These are phyloP conservation scores for Hippopotamus amphibius DNA, from an alignment of 2,113 vertebrate species.

Conservation along the genomic window DNA sequence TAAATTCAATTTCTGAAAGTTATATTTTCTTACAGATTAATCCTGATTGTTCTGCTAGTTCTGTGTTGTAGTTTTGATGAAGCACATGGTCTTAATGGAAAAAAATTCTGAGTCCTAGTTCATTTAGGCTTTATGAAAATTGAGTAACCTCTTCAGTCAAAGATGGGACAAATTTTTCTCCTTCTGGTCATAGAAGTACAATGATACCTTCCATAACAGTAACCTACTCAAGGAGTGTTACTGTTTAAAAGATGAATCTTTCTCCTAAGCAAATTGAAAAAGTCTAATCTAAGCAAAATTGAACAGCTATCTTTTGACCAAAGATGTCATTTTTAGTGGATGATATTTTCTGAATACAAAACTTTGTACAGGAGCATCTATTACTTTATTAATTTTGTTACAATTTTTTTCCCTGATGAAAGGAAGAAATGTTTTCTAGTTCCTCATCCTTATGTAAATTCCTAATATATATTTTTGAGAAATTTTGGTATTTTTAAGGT, in stretches of 20 bases:
- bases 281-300: slow-evolving; percentile 38
- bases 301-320: slow-evolving; percentile 52
- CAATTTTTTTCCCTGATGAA: background rate
- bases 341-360: slow-evolving; percentile 45
- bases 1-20: background rate
- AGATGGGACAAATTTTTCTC: slow-evolving; percentile 48
- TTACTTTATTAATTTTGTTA: slow-evolving; percentile 43
- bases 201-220: background rate
- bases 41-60: background rate
- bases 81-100: background rate
- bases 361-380: background rate
- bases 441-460: background rate
- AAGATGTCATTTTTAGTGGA: slow-evolving; percentile 54
- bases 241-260: slow-evolving; percentile 65
- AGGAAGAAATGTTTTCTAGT: slow-evolving; percentile 28
- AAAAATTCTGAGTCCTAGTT: slow-evolving; percentile 46
- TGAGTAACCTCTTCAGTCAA: slow-evolving; percentile 53
- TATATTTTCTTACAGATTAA: slow-evolving; percentile 29
- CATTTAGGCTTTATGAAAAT: slow-evolving; percentile 68
- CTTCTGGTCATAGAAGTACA: background rate
- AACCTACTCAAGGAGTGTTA: slow-evolving; percentile 56
- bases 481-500: slow-evolving; percentile 52
- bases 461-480: background rate
- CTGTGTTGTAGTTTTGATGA: background rate
- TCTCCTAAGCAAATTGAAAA: slow-evolving; percentile 46